phyloP scores from a whole-genome alignment of 1,140 invertebrate genomes.

The Procambarus clarkii region DNA sequence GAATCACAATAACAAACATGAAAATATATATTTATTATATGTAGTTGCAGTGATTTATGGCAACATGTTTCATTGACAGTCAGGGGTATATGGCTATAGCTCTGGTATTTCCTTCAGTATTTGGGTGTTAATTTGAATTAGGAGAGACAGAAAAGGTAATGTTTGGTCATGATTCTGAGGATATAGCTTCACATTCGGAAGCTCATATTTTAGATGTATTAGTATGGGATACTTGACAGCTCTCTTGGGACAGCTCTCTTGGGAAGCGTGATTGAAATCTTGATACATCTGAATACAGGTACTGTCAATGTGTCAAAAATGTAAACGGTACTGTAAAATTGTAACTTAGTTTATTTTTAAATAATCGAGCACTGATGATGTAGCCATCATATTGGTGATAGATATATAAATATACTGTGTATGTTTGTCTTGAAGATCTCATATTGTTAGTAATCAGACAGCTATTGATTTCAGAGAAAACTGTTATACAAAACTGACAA shows the following conservation, averaged over 20 bases:
- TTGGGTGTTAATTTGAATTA: neutral
- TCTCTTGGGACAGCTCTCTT: neutral
- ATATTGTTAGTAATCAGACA: no score
- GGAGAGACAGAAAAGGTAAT: neutral
- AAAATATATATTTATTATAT: neutral
- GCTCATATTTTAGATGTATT: neutral
- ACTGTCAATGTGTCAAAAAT: neutral
- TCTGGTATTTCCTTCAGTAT: neutral
- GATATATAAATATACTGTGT: neutral
- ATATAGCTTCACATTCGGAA: neutral
- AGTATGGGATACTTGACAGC: neutral
- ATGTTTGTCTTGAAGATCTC: neutral
- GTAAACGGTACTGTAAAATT: neutral
- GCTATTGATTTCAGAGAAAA: no score
- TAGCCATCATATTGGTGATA: neutral
- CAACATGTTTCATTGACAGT: neutral
- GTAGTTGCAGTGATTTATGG: neutral
- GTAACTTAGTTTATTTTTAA: neutral
- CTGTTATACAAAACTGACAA: neutral
- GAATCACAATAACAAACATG: slow-evolving; percentile 7
- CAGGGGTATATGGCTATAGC: neutral
- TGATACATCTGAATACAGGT: neutral
- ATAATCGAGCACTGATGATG: neutral
- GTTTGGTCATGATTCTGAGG: neutral
- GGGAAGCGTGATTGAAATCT: neutral